A percentile compares a stretch with the other conserved stretches of the same genome.
Evolutionary conservation across 2,113 vertebrate genomes (phyloP).

Genomic region (Catharus minimus): DNA sequence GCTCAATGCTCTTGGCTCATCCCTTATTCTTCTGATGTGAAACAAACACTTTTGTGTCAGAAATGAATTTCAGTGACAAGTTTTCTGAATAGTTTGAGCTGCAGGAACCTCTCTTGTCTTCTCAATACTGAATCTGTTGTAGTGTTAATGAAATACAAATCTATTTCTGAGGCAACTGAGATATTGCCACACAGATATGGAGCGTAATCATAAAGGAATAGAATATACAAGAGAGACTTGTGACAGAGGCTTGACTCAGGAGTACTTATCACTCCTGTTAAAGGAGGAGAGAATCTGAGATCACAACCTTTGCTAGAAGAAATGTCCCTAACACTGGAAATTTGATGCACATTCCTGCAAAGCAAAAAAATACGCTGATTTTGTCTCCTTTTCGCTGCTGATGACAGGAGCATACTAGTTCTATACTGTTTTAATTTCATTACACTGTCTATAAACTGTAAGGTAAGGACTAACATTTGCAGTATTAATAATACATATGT

Average conservation of each 20-base stretch:
- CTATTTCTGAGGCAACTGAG: background rate
- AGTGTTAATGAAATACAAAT: background rate
- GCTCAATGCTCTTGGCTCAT: background rate
- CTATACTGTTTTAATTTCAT: background rate
- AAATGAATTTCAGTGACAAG: background rate
- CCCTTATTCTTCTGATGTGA: background rate
- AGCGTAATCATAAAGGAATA: background rate
- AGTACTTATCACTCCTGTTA: background rate
- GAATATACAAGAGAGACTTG: background rate
- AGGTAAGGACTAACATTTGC: background rate
- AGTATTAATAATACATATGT: background rate
- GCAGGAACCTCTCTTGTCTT: background rate
- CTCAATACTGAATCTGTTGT: background rate
- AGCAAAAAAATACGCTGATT: background rate
- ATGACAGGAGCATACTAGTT: background rate
- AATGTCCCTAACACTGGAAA: background rate
- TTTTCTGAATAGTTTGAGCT: background rate
- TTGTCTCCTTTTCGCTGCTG: background rate
- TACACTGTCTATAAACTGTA: background rate
- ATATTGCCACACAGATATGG: background rate
- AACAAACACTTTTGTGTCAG: background rate
- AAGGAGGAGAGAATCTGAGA: background rate
- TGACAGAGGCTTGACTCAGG: background rate
- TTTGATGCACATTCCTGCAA: background rate
- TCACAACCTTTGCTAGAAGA: background rate